phyloP scores from a whole-genome alignment of 2,113 vertebrate species.

The Shinisaurus crocodilurus region DNA sequence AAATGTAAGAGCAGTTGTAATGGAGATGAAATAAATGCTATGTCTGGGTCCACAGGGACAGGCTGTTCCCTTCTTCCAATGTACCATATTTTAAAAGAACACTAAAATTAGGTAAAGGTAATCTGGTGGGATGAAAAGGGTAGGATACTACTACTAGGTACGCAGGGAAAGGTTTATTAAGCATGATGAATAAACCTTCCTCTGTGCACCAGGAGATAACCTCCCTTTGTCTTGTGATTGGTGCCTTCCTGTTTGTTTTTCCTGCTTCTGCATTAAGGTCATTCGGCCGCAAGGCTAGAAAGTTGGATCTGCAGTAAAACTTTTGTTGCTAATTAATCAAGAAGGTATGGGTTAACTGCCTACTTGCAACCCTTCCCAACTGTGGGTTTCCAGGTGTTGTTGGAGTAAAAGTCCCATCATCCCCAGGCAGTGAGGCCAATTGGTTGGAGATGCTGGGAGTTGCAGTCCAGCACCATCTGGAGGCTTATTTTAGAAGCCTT shows the following conservation, averaged over 20 bases:
- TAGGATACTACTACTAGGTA: background rate
- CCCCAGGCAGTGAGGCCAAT: background rate
- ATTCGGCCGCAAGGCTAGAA: background rate
- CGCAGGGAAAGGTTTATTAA: background rate
- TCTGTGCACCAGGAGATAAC: background rate
- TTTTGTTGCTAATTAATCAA: background rate
- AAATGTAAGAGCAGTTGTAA: constrained; percentile 52
- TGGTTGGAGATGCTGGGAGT: too few species aligned
- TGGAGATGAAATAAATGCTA: background rate
- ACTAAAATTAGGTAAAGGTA: background rate
- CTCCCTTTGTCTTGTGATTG: background rate
- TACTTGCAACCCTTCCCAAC: background rate
- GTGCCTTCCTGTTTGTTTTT: background rate
- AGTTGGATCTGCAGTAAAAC: background rate
- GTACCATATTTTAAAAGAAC: background rate
- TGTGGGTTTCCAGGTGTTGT: background rate
- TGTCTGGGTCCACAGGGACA: fast-evolving
- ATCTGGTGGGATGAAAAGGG: background rate
- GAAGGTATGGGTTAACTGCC: background rate
- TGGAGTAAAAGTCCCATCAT: background rate
- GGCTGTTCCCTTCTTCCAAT: background rate
- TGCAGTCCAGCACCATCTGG: too few species aligned
- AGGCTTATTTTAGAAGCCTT: background rate
- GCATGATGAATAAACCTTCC: background rate
- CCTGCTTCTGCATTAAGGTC: background rate